Percentiles rank a stretch among this genome's conserved stretches.
These are phyloP conservation scores for Arrhopalites spinosus DNA, from an alignment of 2,888 invertebrate genomes.

Conservation along the genomic window DNA sequence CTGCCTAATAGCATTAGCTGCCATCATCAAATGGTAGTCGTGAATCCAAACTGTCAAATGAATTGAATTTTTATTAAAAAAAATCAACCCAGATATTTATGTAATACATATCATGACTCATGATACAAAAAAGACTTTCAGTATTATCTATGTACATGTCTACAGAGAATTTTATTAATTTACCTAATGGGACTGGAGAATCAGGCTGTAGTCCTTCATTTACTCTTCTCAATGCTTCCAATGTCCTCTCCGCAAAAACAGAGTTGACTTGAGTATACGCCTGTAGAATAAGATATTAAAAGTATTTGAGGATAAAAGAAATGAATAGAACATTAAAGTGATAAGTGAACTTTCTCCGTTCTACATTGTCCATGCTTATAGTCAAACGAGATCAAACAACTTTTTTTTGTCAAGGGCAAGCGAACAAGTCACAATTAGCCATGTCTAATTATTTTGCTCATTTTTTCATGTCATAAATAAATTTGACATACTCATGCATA, in stretches of 20 bases:
- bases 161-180: too few relatives aligned
- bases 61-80: too few relatives aligned
- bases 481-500: not conserved
- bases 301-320: not conserved
- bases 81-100: too few relatives aligned
- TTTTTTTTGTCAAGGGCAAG: too few relatives aligned
- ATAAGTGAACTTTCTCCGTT: not conserved
- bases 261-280: slow-evolving; percentile 81
- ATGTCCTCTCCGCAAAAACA: slow-evolving; percentile 79
- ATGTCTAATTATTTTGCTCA: too few relatives aligned
- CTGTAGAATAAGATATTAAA: slow-evolving; percentile 57
- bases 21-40: slow-evolving; percentile 91
- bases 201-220: slow-evolving; percentile 64
- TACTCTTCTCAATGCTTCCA: slow-evolving; percentile 67
- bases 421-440: too few relatives aligned
- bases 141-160: too few relatives aligned
- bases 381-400: too few relatives aligned
- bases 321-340: not conserved
- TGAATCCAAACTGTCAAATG: slow-evolving; percentile 77
- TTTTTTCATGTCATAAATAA: not conserved
- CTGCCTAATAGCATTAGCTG: slow-evolving; percentile 88
- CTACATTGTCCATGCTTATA: too few relatives aligned
- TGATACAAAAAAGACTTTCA: too few relatives aligned
- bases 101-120: too few relatives aligned
- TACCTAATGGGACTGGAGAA: slow-evolving; percentile 67